Evolutionary conservation across 64 coral and sea anemone species (phyloP), one percentile per base, ranked within the genome.

Genomic region (Acropora yongei): DNA sequence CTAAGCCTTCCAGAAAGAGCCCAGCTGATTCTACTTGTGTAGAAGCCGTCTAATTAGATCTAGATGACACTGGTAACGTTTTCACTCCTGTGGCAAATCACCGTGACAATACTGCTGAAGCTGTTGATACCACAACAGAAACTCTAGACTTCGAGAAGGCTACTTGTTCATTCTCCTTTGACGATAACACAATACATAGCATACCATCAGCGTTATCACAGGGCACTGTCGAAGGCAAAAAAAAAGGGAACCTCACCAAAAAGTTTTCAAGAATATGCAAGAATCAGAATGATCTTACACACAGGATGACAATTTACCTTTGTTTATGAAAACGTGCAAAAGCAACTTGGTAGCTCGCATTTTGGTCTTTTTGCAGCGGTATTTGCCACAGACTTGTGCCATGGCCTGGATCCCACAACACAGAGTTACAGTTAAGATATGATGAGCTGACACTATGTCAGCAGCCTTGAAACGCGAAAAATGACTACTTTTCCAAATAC

Each of bases 371-470:
- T 60, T 46, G 89, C 88, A 6, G 45, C 91, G 7, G 93, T 83
- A 44, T 92, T 89, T 92, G 94, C 94, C 0, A 92, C 90, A 18
- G 58, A 78, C 51, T 67, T 96, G 68, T 96, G 94, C 82, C 63
- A 85, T 11, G 57, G 94, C 55, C 39, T 74, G 30, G 86, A 92
- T 67, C 78, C 94, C 67, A 44, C 42, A 41, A 86, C 47, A 67
- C 68, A 89, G 47, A 78, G 74, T 18, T 95, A 95, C 86, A 68
- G 87, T n/a, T 88, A 91, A 72, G 42, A 66, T 17, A 57, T 65
- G 44, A 87, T 95, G 89, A 63, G 88, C 20, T 13, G 73, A 46
- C 87, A 94, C 74, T 86, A 48, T 77, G 45, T 86, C 30, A 20
- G 13, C 75, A 91, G 88, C 49, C 43, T 95, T 45, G 88, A 90